Base-by-base conservation (phyloP, 2,888 invertebrate genomes). In the Caenorhabditis sulstoni region DNA sequence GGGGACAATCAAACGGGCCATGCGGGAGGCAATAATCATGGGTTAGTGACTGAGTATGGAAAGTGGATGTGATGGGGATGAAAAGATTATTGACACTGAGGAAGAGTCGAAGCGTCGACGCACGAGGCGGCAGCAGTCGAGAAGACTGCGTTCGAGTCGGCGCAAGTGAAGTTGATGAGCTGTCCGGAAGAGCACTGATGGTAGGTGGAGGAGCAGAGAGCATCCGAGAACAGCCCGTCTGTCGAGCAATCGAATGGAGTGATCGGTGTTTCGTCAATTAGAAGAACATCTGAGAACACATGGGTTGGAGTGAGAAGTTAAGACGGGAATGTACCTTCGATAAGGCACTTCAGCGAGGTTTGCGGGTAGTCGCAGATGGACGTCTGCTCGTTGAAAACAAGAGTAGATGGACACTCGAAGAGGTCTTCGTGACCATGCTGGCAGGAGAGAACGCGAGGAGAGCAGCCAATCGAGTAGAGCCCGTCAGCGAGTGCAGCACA, bases 311-410 rank as follows among this genome's bases (percentile, higher is more conserved):
- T 5, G 29, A 7, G 29, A 29, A n/a, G n/a, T n/a, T 29, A 29
- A 3, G 29, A 29, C 7, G 29, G 4, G 29, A 62, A 41, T 16
- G 16, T 35, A 62, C 55, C 55, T 52, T 59, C 41, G 45, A 57
- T 65, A 18, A 65, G 52, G 29, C 79, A 79, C 23, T 74, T 61
- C n/a, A 53, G 35, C 18, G 74, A 62, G 0, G 73, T 64, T 37
- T 73, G 57, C 16, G 79, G 79, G 41, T 44, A 79, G 22, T 79
- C 79, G 22, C 79, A 79, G 35, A 66, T 55, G 22, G 58, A 29
- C 1, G 68, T 47, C 12, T 58, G 35, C 20, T 73, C 68, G 37
- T 79, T 74, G 74, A 68, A 73, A 12, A 79, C 79, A 2, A 79
- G 53, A 16, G 16, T 49, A 1, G 57, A 9, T 29, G 79, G 79